Evolutionary conservation across 2,113 vertebrate genomes (phyloP).

Genomic region (Rhinolophus ferrumequinum): DNA sequence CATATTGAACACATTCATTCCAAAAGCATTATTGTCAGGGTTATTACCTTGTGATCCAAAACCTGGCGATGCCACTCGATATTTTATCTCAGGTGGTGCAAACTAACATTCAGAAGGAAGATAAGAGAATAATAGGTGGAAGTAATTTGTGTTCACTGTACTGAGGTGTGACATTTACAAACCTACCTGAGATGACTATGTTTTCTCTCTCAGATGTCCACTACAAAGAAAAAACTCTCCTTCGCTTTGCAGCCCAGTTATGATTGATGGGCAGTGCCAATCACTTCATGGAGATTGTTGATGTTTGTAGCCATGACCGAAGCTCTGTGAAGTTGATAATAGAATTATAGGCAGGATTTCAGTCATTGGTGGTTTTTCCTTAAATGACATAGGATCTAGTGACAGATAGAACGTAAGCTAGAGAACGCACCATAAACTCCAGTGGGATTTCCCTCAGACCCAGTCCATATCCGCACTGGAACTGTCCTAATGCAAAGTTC

Average conservation of each 20-base stretch:
- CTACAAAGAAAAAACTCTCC: slow-evolving; percentile 44
- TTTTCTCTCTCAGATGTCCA: slow-evolving; percentile 56
- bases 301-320: slow-evolving; percentile 53
- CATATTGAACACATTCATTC: not conserved
- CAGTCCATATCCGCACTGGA: not conserved
- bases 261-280: slow-evolving; percentile 75
- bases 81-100: slow-evolving; percentile 10
- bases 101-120: not conserved
- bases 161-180: slow-evolving; percentile 66
- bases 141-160: slow-evolving; percentile 54
- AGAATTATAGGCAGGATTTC: slow-evolving; percentile 20
- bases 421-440: not conserved
- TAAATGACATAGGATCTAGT: not conserved
- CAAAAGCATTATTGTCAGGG: not conserved
- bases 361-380: not conserved
- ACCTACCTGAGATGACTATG: slow-evolving; percentile 9
- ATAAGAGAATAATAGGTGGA: slow-evolving; percentile 48
- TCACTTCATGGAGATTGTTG: slow-evolving; percentile 37
- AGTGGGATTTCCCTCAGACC: rapidly evolving
- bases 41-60: not conserved
- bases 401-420: not conserved
- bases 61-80: slow-evolving; percentile 14
- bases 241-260: slow-evolving; percentile 30
- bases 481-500: not conserved
- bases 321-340: slow-evolving; percentile 34